These are phyloP conservation scores for Rhamphomyia laevipes DNA, from an alignment of 2,888 invertebrate species.

Conservation along the genomic window DNA sequence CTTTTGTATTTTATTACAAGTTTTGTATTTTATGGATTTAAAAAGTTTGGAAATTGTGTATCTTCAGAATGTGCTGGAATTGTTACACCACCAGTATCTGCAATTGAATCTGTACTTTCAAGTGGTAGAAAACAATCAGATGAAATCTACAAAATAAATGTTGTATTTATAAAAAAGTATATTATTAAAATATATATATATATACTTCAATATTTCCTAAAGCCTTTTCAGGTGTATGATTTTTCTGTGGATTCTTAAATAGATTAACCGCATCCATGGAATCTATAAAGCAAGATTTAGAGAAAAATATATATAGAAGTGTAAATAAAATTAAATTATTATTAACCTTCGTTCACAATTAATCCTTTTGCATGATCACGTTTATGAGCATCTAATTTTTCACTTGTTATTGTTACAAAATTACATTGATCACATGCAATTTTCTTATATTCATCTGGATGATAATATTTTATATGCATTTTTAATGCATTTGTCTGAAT, in stretches of 20 bases:
- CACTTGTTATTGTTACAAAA: constrained; percentile 27
- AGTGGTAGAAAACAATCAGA: constrained; percentile 32
- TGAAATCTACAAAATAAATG: constrained; percentile 22
- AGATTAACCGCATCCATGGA: constrained; percentile 21
- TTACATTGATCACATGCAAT: constrained; percentile 30
- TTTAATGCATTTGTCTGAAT: constrained; percentile 60
- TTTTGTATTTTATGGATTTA: no score
- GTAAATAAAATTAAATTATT: neutral
- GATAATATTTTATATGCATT: constrained; percentile 44
- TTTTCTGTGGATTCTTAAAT: constrained; percentile 21
- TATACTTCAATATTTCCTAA: constrained; percentile 23
- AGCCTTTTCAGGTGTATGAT: constrained; percentile 13
- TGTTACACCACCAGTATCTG: constrained; percentile 34
- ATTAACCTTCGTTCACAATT: constrained; percentile 24
- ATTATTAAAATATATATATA: neutral
- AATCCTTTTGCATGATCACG: constrained; percentile 30
- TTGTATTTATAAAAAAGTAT: neutral
- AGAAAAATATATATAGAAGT: neutral
- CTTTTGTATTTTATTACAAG: no score
- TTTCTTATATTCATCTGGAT: constrained; percentile 36
- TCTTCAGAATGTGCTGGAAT: constrained; percentile 34
- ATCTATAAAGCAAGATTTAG: constrained; percentile 18
- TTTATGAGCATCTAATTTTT: constrained; percentile 25
- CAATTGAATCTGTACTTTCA: constrained; percentile 32
- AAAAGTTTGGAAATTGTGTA: constrained; percentile 31